A percentile compares a stretch with the other conserved stretches of the same genome.
phyloP scores from a whole-genome alignment of 1,140 invertebrate genomes.

The Apolygus lucorum region DNA sequence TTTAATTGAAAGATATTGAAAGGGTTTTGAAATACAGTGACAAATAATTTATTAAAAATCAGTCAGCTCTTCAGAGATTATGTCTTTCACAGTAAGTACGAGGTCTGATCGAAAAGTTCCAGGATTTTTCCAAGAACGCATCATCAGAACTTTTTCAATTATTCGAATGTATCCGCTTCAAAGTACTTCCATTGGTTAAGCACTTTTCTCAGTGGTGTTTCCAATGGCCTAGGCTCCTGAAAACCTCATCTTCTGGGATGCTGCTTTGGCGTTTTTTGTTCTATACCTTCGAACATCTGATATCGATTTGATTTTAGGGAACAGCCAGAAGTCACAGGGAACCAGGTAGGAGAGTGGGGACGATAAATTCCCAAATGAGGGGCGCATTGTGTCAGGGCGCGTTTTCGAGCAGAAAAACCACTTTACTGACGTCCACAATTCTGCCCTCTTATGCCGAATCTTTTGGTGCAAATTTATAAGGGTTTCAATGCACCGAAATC shows the following conservation, averaged over 20 bases:
- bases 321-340: too few relatives aligned
- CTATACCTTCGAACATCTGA: not conserved
- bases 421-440: not conserved
- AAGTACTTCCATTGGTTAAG: not conserved
- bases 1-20: too few relatives aligned
- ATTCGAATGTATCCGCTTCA: not conserved
- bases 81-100: too few relatives aligned
- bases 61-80: too few relatives aligned
- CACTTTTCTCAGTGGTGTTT: not conserved
- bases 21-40: too few relatives aligned
- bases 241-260: not conserved
- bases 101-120: too few relatives aligned
- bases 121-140: too few relatives aligned
- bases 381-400: not conserved
- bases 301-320: not conserved
- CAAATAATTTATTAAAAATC: too few relatives aligned
- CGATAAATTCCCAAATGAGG: not conserved
- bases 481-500: too few relatives aligned
- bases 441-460: too few relatives aligned
- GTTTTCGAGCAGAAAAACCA: not conserved
- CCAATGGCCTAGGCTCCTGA: not conserved
- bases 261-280: not conserved
- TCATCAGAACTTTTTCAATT: too few relatives aligned
- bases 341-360: not conserved
- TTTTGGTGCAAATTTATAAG: too few relatives aligned